These are phyloP conservation scores for Lycocorax pyrrhopterus DNA, from an alignment of 2,113 vertebrate genomes.

Conservation along the genomic window DNA sequence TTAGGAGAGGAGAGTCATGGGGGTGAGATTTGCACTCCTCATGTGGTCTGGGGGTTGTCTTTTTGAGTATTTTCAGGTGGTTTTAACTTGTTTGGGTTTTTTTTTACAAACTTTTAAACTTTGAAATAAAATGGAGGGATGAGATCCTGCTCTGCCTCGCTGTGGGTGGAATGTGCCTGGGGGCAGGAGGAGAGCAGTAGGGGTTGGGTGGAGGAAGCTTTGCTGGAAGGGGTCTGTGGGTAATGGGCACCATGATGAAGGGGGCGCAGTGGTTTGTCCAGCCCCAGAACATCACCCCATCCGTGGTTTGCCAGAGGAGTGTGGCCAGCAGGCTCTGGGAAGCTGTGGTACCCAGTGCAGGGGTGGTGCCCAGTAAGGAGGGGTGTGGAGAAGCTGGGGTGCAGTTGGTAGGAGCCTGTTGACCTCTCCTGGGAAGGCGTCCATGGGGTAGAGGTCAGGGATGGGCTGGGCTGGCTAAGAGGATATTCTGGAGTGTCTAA, in stretches of 20 bases:
- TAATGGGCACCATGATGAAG: accelerated
- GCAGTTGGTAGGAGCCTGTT: accelerated
- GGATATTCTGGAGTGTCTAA: neutral
- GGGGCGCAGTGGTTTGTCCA: neutral
- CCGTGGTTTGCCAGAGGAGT: accelerated
- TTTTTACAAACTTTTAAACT: neutral
- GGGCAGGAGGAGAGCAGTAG: neutral
- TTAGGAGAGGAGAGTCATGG: neutral
- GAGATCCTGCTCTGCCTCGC: neutral
- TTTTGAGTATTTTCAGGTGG: neutral
- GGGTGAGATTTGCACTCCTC: neutral
- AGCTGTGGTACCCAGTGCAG: neutral
- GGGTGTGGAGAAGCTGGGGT: neutral
- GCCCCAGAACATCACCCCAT: accelerated
- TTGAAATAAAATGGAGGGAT: slow-evolving; percentile 24
- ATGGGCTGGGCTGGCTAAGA: neutral
- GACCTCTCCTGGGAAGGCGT: neutral
- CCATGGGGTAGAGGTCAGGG: neutral
- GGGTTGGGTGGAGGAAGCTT: neutral
- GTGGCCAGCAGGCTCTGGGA: neutral
- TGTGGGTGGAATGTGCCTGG: neutral
- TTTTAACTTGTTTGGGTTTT: neutral
- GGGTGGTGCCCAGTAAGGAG: neutral
- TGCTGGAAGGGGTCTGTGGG: neutral
- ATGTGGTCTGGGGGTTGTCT: accelerated